Base-by-base conservation (phyloP, 2,113 vertebrate species). In the Etheostoma spectabile region DNA sequence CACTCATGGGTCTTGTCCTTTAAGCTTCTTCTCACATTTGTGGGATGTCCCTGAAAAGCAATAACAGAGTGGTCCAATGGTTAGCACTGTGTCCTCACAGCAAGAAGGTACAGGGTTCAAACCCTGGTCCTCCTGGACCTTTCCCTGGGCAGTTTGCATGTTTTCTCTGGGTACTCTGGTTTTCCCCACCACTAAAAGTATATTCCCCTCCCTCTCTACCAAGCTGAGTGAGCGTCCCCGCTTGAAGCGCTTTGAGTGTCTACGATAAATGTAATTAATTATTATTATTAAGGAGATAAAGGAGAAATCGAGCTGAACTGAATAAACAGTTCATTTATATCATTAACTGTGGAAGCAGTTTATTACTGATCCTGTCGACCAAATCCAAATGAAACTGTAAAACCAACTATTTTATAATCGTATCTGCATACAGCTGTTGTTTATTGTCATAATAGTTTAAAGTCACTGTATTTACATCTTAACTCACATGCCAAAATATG, bases 391-490 rank as follows among this genome's bases (percentile, higher is more conserved):
- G 22, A 83, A 91, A 85, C 62, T 66, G 71, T 79, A 87, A 86
- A 84, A 86, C 46, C 82, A 72, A 56, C 33, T 60, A 55, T 24
- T 88, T 89, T 83, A 89, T 86, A 89, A 19, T 65, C 59, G 52
- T 56, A 77, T 73, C 62, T 59, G 56, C 8, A 68, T 62, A 73
- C 73, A 82, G 12, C 57, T 49, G 65, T 76, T 86, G 87, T 63
- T 86, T 68, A 65, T 55, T 27, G 35, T 82, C 42, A 51, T 24
- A 57, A 60, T 68, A 78, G 35, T 78, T 80, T 78, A 10, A 73
- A 83, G 78, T 81, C 3, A 0, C 53, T 22, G 35, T 86, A 86
- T 91, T 75, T 85, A 89, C 80, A 88, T 33, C 0, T 51, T 48
- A 72, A 52, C 30, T 73, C 35, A 30, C 77, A 73, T 72, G 86